Conservation (phyloP, 2,797 vertebrate genomes). For the Gobio occitaniae region DNA sequence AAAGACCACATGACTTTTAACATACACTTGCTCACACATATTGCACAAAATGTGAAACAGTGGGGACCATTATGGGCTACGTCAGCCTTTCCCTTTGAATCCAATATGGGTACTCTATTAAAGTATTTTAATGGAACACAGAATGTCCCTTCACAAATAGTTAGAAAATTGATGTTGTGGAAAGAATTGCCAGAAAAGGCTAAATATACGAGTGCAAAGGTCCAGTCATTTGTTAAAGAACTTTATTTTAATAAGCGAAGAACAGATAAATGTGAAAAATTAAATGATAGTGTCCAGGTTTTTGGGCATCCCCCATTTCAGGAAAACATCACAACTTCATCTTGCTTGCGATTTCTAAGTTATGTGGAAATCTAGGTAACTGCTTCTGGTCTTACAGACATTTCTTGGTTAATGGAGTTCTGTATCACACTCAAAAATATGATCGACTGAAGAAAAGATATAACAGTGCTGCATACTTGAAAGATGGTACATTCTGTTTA, state of each 20-base stretch:
- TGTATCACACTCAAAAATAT: neutral
- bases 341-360: conserved; percentile 40
- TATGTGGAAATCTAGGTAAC: conserved; percentile 43
- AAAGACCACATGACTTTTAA: too few species aligned
- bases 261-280: too few species aligned
- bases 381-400: conserved; percentile 48
- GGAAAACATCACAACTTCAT: neutral
- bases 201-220: too few species aligned
- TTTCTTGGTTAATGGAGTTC: conserved; percentile 39
- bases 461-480: neutral
- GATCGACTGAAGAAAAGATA: neutral
- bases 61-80: too few species aligned
- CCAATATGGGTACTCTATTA: neutral
- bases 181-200: too few species aligned
- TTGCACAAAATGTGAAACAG: too few species aligned
- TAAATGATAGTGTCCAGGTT: too few species aligned
- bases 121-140: conserved; percentile 56
- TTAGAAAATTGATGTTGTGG: conserved; percentile 48
- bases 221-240: too few species aligned
- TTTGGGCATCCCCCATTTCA: too few species aligned
- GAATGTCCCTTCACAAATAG: conserved; percentile 51
- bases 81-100: neutral
- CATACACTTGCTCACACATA: too few species aligned
- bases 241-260: too few species aligned
- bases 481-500: neutral